phyloP scores from a whole-genome alignment of 2,888 invertebrate species.

The Chalcis sispes region DNA sequence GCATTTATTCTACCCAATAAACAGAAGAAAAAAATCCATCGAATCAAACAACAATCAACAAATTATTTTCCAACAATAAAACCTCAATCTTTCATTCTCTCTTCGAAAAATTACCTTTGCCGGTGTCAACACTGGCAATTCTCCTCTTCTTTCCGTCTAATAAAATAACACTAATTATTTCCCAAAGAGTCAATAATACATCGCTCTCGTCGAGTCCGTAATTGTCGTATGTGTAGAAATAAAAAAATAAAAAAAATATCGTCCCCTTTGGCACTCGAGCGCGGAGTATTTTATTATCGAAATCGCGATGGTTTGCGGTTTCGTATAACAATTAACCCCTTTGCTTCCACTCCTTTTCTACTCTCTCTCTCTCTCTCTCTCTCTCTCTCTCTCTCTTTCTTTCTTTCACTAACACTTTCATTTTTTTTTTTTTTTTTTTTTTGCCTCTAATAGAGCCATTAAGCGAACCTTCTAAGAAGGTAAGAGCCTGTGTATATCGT shows the following conservation, averaged over 20 bases:
- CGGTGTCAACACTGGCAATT: not conserved
- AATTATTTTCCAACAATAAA: too few relatives aligned
- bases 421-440: slow-evolving; percentile 1
- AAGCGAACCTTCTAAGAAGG: slow-evolving; percentile 2
- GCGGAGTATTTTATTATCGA: slow-evolving; percentile 31
- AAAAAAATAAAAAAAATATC: too few relatives aligned
- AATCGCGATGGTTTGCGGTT: slow-evolving; percentile 45
- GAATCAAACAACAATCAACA: too few relatives aligned
- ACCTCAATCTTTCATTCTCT: too few relatives aligned
- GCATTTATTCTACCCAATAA: too few relatives aligned
- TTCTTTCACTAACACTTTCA: too few relatives aligned
- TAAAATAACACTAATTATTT: slow-evolving; percentile 25
- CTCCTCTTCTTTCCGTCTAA: too few relatives aligned
- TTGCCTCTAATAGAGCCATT: slow-evolving; percentile 50
- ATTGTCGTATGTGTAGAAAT: too few relatives aligned
- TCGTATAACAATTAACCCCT: slow-evolving; percentile 35
- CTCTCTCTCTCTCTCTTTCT: too few relatives aligned
- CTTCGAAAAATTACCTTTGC: too few relatives aligned
- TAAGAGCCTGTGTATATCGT: slow-evolving; percentile 13
- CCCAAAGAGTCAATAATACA: slow-evolving; percentile 26
- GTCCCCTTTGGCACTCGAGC: too few relatives aligned
- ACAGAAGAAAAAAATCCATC: too few relatives aligned
- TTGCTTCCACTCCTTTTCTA: not conserved
- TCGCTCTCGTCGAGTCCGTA: not conserved
- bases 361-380: not conserved